Conservation (phyloP, 2,888 invertebrate species). For the Ceramica pisi region DNA sequence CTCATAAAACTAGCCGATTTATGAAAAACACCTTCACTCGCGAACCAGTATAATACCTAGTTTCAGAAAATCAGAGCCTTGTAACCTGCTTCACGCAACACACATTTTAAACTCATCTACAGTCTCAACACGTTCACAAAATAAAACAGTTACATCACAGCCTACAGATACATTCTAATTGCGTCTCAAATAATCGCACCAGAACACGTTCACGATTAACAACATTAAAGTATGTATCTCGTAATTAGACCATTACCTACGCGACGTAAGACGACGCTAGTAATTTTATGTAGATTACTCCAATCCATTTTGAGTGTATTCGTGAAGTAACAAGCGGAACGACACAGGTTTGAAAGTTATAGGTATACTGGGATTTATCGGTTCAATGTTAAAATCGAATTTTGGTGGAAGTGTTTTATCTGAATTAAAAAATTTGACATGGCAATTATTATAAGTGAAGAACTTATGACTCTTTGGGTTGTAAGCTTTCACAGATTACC, state of each 20-base stretch:
- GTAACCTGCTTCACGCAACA: background rate
- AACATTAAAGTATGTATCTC: constrained; percentile 65
- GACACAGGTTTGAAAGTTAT: constrained; percentile 22
- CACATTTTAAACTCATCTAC: constrained; percentile 22
- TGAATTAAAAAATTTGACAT: background rate
- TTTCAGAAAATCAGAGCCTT: too few relatives aligned
- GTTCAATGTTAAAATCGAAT: background rate
- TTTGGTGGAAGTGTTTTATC: background rate
- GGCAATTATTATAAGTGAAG: too few relatives aligned
- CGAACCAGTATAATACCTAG: too few relatives aligned
- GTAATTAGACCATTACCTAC: constrained; percentile 56
- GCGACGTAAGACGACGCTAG: constrained; percentile 40
- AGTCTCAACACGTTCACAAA: constrained; percentile 25
- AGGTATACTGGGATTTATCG: background rate
- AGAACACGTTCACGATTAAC: constrained; percentile 63
- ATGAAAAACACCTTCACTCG: too few relatives aligned
- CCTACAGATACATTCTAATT: constrained; percentile 57
- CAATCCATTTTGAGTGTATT: constrained; percentile 52
- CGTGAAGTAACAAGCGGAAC: constrained; percentile 43
- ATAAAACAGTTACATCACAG: constrained; percentile 54
- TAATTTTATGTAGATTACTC: constrained; percentile 67
- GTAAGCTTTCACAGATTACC: background rate
- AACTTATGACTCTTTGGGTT: background rate
- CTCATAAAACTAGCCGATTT: too few relatives aligned
- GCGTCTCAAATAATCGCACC: constrained; percentile 50